Evolutionary conservation across 1,140 invertebrate species (phyloP).

Genomic region (Vollenhovia emeryi): DNA sequence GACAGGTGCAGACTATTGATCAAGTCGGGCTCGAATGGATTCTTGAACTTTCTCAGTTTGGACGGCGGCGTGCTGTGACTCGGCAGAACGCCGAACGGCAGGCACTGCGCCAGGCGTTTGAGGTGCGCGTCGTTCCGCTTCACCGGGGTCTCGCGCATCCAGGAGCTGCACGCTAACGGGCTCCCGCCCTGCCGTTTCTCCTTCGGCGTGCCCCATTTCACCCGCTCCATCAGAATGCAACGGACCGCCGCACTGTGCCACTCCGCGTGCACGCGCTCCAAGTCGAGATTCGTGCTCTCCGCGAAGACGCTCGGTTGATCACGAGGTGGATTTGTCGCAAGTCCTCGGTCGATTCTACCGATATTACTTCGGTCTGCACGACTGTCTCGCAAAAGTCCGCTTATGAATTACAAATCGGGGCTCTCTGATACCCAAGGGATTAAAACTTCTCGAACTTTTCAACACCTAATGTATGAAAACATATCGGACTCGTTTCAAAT

Average conservation of each 20-base stretch:
- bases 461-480: no score
- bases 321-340: not conserved
- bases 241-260: not conserved
- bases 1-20: constrained; percentile 82
- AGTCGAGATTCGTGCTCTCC: not conserved
- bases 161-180: constrained; percentile 59
- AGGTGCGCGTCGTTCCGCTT: constrained; percentile 52
- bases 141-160: constrained; percentile 71
- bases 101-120: constrained; percentile 33
- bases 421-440: not conserved
- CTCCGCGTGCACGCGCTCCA: not conserved
- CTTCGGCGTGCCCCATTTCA: constrained; percentile 68
- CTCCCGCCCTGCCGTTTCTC: constrained; percentile 62
- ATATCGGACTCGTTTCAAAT: not conserved
- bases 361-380: not conserved
- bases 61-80: constrained; percentile 81
- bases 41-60: constrained; percentile 81
- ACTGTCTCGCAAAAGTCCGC: not conserved
- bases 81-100: constrained; percentile 69
- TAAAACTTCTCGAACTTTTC: not conserved
- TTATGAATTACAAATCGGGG: not conserved
- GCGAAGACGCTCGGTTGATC: not conserved
- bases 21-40: constrained; percentile 83
- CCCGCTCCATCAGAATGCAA: constrained; percentile 66
- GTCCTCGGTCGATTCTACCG: not conserved